phyloP scores from a whole-genome alignment of 2,888 invertebrate species.

The Xylophagus ater region DNA sequence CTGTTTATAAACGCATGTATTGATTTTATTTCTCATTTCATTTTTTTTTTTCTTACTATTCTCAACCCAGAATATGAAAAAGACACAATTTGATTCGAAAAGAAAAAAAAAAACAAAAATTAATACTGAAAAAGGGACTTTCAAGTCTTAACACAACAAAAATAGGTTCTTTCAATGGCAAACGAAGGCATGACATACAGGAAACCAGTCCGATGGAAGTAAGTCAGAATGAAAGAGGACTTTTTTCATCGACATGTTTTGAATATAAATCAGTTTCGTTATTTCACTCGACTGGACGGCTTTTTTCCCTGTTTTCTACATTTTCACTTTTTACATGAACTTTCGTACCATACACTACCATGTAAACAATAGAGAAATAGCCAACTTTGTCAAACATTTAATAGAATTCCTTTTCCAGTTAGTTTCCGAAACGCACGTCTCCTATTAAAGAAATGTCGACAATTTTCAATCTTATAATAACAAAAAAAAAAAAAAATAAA shows the following conservation, averaged over 20 bases:
- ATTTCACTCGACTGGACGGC: slow-evolving; percentile 14
- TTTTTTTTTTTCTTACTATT: too few relatives aligned
- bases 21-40: too few relatives aligned
- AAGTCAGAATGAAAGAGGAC: background rate
- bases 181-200: background rate
- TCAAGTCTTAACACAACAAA: background rate
- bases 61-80: too few relatives aligned
- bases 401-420: background rate
- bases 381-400: background rate
- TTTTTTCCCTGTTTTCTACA: slow-evolving; percentile 4
- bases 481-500: background rate
- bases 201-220: background rate
- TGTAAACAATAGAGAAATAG: background rate
- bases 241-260: slow-evolving; percentile 5
- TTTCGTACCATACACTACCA: background rate
- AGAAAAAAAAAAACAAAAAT: too few relatives aligned
- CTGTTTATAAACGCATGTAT: too few relatives aligned
- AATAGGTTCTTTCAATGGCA: background rate
- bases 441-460: too few relatives aligned
- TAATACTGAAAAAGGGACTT: too few relatives aligned
- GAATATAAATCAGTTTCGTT: slow-evolving; percentile 14
- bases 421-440: too few relatives aligned
- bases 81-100: too few relatives aligned
- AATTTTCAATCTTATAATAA: too few relatives aligned
- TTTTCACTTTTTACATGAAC: background rate